These are phyloP conservation scores for Apogon talboti DNA, from an alignment of 2,797 vertebrate species.

Conservation along the genomic window DNA sequence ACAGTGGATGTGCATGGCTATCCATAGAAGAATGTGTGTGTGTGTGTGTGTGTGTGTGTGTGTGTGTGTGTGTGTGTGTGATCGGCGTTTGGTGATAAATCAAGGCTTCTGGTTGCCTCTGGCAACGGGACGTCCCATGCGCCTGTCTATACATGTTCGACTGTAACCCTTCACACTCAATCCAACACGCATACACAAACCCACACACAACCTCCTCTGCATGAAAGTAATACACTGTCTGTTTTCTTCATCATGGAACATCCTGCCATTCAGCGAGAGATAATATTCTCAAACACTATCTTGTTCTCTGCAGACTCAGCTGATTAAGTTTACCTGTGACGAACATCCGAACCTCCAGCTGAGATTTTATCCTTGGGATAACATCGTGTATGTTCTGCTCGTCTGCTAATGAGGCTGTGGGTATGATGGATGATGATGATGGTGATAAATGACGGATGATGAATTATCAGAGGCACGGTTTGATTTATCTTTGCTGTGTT, in stretches of 20 bases:
- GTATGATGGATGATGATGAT: conserved; percentile 49
- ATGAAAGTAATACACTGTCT: conserved; percentile 66
- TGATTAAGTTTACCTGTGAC: conserved; percentile 52
- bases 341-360: conserved; percentile 35
- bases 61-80: conserved; percentile 54
- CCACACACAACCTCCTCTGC: conserved; percentile 37
- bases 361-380: conserved; percentile 58
- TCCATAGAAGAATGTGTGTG: conserved; percentile 7
- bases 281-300: conserved; percentile 48
- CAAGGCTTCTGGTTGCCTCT: conserved; percentile 67
- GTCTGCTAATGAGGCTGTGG: conserved; percentile 70
- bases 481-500: conserved; percentile 47
- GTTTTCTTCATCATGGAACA: conserved; percentile 72
- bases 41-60: too few relatives aligned
- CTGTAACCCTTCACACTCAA: conserved; percentile 54
- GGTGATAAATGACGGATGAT: conserved; percentile 38
- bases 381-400: conserved; percentile 42
- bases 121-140: conserved; percentile 67
- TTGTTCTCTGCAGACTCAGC: conserved; percentile 35
- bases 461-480: conserved; percentile 40
- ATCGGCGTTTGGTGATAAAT: conserved; percentile 69
- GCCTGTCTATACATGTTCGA: conserved; percentile 79
- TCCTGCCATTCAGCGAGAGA: conserved; percentile 68
- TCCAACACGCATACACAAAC: conserved; percentile 51
- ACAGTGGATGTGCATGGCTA: conserved; percentile 26